Evolutionary conservation across 2,888 invertebrate genomes (phyloP).

Genomic region (Erynnis tages): DNA sequence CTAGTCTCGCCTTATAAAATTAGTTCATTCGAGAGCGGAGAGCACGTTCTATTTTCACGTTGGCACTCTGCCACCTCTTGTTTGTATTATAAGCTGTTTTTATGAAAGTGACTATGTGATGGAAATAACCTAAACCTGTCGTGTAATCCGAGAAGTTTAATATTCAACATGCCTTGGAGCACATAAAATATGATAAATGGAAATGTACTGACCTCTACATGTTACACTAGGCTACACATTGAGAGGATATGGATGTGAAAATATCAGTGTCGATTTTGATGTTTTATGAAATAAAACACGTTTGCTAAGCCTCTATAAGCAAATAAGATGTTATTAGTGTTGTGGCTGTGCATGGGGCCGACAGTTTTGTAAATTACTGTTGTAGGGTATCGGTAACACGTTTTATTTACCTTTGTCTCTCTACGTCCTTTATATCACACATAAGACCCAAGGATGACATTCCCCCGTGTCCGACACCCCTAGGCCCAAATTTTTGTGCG

Average conservation of each 20-base stretch:
- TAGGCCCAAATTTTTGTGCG: constrained; percentile 96
- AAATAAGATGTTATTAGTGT: constrained; percentile 34
- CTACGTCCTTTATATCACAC: constrained; percentile 90
- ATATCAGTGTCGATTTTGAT: not conserved
- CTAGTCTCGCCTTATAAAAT: constrained; percentile 67
- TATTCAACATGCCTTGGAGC: constrained; percentile 12
- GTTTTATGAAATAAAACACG: constrained; percentile 17
- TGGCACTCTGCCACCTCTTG: constrained; percentile 78
- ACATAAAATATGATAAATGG: not conserved
- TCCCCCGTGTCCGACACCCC: constrained; percentile 96
- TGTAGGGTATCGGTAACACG: constrained; percentile 43
- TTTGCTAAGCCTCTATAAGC: constrained; percentile 34
- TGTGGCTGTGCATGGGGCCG: constrained; percentile 42
- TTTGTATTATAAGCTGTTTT: constrained; percentile 82
- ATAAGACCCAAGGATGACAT: constrained; percentile 91
- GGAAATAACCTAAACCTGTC: constrained; percentile 79
- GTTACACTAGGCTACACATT: not conserved
- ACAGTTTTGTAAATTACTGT: constrained; percentile 52
- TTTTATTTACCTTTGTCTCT: constrained; percentile 86
- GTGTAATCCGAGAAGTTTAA: constrained; percentile 68
- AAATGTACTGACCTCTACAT: not conserved
- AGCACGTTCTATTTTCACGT: constrained; percentile 71
- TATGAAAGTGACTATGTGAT: constrained; percentile 80
- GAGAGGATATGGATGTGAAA: not conserved
- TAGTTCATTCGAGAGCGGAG: constrained; percentile 75